Evolutionary conservation across 2,113 vertebrate genomes (phyloP).

Genomic region (Accipiter virgatus): DNA sequence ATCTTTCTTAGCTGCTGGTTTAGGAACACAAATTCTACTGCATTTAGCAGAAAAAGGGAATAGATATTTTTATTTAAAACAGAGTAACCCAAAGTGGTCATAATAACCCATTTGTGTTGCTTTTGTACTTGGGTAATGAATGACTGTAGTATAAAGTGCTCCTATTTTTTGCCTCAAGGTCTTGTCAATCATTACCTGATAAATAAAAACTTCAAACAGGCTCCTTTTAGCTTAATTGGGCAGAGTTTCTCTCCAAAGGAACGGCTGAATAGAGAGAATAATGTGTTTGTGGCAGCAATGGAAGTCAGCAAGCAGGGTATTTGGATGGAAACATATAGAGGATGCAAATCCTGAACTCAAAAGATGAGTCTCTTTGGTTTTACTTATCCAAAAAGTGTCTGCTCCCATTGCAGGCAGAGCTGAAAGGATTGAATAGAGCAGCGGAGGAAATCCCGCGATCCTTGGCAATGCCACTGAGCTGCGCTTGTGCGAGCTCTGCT

Average conservation of each 20-base stretch:
- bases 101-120: conserved; percentile 36
- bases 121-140: conserved; percentile 44
- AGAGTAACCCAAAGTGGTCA: background rate
- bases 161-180: conserved; percentile 52
- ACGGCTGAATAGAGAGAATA: background rate
- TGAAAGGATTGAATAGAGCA: background rate
- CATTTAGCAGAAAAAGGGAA: background rate
- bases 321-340: background rate
- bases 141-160: conserved; percentile 14
- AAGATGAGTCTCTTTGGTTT: background rate
- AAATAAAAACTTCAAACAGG: conserved; percentile 63
- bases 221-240: conserved; percentile 52
- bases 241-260: background rate
- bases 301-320: background rate
- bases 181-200: conserved; percentile 68
- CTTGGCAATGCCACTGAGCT: background rate
- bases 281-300: background rate
- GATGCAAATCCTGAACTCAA: background rate
- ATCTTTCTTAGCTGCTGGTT: background rate
- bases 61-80: conserved; percentile 23
- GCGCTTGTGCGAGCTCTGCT: background rate
- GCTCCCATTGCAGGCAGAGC: background rate
- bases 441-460: background rate
- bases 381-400: background rate
- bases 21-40: background rate